Base-by-base conservation (phyloP, 2,797 vertebrate species). In the Protonibea diacanthus region DNA sequence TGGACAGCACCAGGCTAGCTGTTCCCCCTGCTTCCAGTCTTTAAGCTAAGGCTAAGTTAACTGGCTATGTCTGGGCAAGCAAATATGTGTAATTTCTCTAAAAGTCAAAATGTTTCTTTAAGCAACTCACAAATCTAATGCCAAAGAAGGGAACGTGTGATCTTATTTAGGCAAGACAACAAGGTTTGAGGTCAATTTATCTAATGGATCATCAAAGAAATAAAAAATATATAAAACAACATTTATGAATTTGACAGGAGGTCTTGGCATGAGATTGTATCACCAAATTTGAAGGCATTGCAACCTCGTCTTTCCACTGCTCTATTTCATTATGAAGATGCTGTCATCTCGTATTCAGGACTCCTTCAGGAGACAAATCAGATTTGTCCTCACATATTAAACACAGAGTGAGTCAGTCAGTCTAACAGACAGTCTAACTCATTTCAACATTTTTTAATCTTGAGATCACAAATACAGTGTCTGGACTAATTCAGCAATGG, bases 401-500 rank as follows among this genome's bases (percentile, higher is more conserved):
- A 12, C 27, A 4, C 20, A 42, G 2, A 42, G n/a, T n/a, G n/a
- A n/a, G n/a, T n/a, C n/a, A n/a, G n/a, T n/a, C n/a, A n/a, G n/a
- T n/a, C n/a, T n/a, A n/a, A n/a, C n/a, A n/a, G n/a, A n/a, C n/a
- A n/a, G n/a, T n/a, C 49, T 0, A 21, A 33, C 15, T 61, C 29
- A n/a, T n/a, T n/a, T n/a, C n/a, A n/a, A 42, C 44, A 45, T 48
- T 5, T 42, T 18, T 25, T 61, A 29, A 44, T 11, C 13, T 55
- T 49, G n/a, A 20, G 2, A 42, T 56, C 20, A 55, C 23, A 67
- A 57, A 69, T 38, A 38, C 33, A 38, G 33, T 17, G 59, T 48
- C 20, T 55, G 40, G n/a, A 65, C 25, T 62, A 21, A 27, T 53
- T 70, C 3, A 47, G 18, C n/a, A 62, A 67, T 21, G 57, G 33